A percentile compares a stretch with the other conserved stretches of the same genome.
phyloP scores from a whole-genome alignment of 2,888 invertebrate species.

The Tridacna gigas region DNA sequence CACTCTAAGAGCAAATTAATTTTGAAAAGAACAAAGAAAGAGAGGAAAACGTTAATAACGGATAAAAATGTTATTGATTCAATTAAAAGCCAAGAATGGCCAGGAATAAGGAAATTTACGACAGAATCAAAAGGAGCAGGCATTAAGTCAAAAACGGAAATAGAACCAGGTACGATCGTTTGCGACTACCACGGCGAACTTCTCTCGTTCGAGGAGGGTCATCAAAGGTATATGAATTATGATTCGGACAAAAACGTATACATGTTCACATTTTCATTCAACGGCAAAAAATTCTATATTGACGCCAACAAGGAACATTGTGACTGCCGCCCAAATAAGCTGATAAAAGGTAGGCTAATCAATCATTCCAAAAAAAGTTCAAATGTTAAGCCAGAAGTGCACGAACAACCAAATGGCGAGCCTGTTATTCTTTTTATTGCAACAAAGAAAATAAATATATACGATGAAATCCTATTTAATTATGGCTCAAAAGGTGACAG shows the following conservation, averaged over 20 bases:
- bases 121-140: neutral
- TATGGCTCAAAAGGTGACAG: too few species aligned
- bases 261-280: constrained; percentile 6
- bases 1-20: too few species aligned
- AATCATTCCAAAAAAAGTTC: neutral
- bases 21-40: neutral
- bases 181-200: constrained; percentile 16
- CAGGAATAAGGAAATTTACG: neutral
- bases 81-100: constrained; percentile 1
- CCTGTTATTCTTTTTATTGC: too few species aligned
- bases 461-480: too few species aligned
- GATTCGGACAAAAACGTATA: neutral
- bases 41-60: neutral
- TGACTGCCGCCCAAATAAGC: constrained; percentile 17
- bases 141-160: neutral
- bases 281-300: constrained; percentile 5
- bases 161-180: neutral
- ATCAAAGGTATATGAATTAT: constrained; percentile 2
- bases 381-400: constrained; percentile 15
- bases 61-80: neutral
- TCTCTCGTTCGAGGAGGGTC: neutral
- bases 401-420: neutral
- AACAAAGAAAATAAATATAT: too few species aligned
- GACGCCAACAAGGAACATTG: constrained; percentile 8
- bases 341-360: constrained; percentile 9